phyloP scores from a whole-genome alignment of 2,797 vertebrate species.

The Eospalax fontanierii region DNA sequence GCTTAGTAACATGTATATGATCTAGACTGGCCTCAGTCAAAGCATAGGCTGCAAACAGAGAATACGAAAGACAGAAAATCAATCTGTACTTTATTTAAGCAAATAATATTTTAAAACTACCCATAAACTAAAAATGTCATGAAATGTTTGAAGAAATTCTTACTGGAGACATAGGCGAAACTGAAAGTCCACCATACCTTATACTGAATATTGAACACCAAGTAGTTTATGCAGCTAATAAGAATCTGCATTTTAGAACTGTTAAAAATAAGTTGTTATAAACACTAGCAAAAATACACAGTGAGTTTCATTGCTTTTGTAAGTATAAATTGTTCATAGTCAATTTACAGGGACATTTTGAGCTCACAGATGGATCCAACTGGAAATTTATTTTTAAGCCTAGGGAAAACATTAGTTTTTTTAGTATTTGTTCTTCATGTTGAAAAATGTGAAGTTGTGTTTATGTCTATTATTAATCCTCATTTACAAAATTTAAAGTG shows the following conservation, averaged over 20 bases:
- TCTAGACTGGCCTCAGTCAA: neutral
- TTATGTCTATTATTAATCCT: slow-evolving; percentile 24
- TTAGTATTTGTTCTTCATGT: slow-evolving; percentile 48
- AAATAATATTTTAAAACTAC: neutral
- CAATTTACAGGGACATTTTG: slow-evolving; percentile 60
- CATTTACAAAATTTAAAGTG: slow-evolving; percentile 15
- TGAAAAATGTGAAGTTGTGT: neutral
- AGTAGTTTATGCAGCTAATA: neutral
- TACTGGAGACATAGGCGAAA: slow-evolving; percentile 22
- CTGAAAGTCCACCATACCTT: neutral
- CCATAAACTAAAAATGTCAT: neutral
- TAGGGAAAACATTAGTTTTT: slow-evolving; percentile 64
- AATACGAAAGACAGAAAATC: neutral
- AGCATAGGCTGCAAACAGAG: neutral
- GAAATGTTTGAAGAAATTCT: slow-evolving; percentile 22
- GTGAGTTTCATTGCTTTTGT: slow-evolving; percentile 60
- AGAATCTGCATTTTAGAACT: neutral
- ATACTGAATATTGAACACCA: slow-evolving; percentile 7
- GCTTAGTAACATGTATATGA: neutral
- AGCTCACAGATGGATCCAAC: slow-evolving; percentile 58
- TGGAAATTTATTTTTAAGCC: slow-evolving; percentile 67
- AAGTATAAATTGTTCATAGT: slow-evolving; percentile 67
- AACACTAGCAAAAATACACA: slow-evolving; percentile 57
- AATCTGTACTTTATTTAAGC: neutral
- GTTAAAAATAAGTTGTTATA: slow-evolving; percentile 54